Evolutionary conservation across 2,888 invertebrate species (phyloP), one percentile per base, ranked within the genome.

Genomic region (Linyphia triangularis): DNA sequence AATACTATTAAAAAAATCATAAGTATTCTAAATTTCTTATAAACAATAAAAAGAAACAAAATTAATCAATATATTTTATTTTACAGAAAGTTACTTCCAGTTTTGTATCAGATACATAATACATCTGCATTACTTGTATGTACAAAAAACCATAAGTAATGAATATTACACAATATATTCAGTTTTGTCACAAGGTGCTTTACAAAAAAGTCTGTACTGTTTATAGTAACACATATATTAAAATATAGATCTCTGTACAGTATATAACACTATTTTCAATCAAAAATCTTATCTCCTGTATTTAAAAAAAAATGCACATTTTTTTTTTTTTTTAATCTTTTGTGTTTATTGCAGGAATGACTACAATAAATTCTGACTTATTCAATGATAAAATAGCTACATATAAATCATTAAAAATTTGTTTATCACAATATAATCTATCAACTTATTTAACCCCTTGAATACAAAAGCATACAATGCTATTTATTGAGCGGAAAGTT

Each of bases 171-270:
- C n/a, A n/a, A n/a, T n/a, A 67, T 75, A 65, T 75, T 75, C 59
- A 59, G 37, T 30, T 65, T 65, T 26, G 37, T 72, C 28, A 28
- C 75, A 83, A 33, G 69, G 77, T 84, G 75, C 84, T 84, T 84
- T 77, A 84, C 84, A 84, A 26, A 59, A 16, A 16, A 19, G 75
- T 63, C 59, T 70, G 59, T n/a, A n/a, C n/a, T n/a, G 43, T 73
- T 65, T 65, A 73, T 73, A 83, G 70, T 85, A 70, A 57, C 59
- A 70, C 59, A 40, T 19, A 77, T 69, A 84, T 75, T 77, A 70
- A 84, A 84, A 84, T 77, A 85, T 85, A 85, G 70, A 85, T 85
- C 85, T 85, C 85, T 85, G 77, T 85, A 85, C 85, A 85, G 24
- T 85, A 77, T 85, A 70, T 85, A 85, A 85, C 59, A 85, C 30